Conservation (phyloP, 2,113 vertebrate species). For the Charadrius vociferus region DNA sequence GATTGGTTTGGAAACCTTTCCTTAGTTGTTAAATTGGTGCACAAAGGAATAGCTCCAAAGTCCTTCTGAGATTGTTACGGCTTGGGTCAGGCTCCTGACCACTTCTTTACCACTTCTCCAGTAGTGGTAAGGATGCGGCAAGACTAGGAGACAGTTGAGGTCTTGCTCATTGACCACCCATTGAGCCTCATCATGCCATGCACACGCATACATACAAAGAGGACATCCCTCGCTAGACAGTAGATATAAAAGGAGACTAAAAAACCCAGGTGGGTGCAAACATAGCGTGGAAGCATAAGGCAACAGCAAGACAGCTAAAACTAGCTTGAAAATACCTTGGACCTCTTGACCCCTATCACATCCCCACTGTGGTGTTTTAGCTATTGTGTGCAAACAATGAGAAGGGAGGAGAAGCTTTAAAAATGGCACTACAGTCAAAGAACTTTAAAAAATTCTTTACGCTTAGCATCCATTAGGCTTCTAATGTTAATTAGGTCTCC, state of each 20-base stretch:
- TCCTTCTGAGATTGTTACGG: neutral
- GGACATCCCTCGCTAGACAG: neutral
- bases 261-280: neutral
- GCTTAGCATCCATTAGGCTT: slow-evolving; percentile 14
- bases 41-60: neutral
- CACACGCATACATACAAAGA: neutral
- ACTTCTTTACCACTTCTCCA: neutral
- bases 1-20: neutral
- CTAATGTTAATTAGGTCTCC: slow-evolving; percentile 58
- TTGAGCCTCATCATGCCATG: neutral
- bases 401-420: neutral
- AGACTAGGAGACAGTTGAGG: neutral
- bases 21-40: neutral
- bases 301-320: neutral
- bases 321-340: neutral
- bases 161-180: neutral
- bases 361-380: neutral
- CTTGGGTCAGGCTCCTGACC: neutral
- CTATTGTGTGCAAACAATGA: slow-evolving; percentile 4
- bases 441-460: neutral
- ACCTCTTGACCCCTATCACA: neutral
- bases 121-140: neutral
- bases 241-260: neutral
- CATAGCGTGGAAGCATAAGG: neutral
- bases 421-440: neutral